phyloP scores from a whole-genome alignment of 2,797 vertebrate genomes.

The Gymnodraco acuticeps region DNA sequence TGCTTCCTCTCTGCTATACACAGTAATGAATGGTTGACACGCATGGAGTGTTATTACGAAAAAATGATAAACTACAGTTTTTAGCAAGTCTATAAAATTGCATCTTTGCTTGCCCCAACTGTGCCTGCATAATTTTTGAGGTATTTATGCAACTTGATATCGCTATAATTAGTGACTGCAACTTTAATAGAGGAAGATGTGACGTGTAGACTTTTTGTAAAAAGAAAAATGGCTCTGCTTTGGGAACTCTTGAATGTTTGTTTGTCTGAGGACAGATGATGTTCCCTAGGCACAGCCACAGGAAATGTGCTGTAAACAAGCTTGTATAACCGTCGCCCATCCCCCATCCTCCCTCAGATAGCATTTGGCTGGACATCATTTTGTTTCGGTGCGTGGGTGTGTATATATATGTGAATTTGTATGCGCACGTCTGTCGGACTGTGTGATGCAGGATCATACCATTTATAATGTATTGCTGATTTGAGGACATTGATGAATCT shows the following conservation, averaged over 20 bases:
- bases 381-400: constrained; percentile 52
- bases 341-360: constrained; percentile 78
- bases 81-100: constrained; percentile 39
- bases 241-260: constrained; percentile 70
- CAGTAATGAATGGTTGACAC: constrained; percentile 68
- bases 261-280: constrained; percentile 81
- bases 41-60: constrained; percentile 40
- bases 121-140: constrained; percentile 2
- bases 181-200: constrained; percentile 32
- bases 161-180: constrained; percentile 20
- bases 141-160: constrained; percentile 20
- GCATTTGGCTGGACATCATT: constrained; percentile 69
- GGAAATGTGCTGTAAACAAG: constrained; percentile 85
- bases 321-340: constrained; percentile 80
- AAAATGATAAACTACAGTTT: constrained; percentile 15
- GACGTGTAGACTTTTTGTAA: constrained; percentile 17
- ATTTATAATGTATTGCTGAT: constrained; percentile 51
- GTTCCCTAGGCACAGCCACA: constrained; percentile 81
- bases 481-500: constrained; percentile 61
- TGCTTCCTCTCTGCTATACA: constrained; percentile 30
- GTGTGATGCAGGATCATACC: constrained; percentile 58
- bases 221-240: constrained; percentile 48
- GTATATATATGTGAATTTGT: constrained; percentile 37
- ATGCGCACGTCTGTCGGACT: constrained; percentile 39
- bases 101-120: constrained; percentile 14